A percentile compares a stretch with the other conserved stretches of the same genome.
phyloP scores from a whole-genome alignment of 23 tunicate genomes.

The Phallusia fumigata region DNA sequence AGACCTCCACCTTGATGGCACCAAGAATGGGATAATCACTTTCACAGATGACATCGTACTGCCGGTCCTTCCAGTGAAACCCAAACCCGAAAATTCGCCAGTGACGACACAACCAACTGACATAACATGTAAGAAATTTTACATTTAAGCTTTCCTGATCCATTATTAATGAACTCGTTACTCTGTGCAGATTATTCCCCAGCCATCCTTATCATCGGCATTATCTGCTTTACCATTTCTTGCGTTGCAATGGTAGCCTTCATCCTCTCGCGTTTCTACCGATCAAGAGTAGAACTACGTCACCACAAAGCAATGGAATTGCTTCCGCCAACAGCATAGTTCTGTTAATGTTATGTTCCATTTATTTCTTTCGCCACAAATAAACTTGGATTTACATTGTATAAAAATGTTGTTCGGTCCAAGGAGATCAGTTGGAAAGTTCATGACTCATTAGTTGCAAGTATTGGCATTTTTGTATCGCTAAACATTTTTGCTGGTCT shows the following conservation, averaged over 20 bases:
- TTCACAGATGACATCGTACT: background rate
- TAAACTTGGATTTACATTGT: too few relatives aligned
- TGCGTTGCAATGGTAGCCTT: background rate
- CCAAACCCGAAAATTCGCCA: background rate
- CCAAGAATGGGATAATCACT: background rate
- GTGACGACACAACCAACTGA: background rate
- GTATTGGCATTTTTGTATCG: too few relatives aligned
- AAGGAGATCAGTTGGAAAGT: too few relatives aligned
- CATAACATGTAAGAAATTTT: background rate
- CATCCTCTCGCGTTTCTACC: background rate
- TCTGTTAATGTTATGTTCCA: background rate
- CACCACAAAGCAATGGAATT: background rate
- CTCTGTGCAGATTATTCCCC: background rate
- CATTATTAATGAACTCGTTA: background rate
- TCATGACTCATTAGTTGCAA: too few relatives aligned
- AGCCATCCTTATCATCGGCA: background rate
- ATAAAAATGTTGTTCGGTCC: too few relatives aligned
- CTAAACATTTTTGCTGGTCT: too few relatives aligned
- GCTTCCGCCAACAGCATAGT: conserved; percentile 2
- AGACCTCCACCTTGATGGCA: background rate
- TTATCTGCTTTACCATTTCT: background rate
- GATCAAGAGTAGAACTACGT: background rate
- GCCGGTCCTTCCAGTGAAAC: background rate
- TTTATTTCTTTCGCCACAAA: too few relatives aligned
- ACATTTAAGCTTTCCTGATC: background rate